Percentiles rank a stretch among this genome's conserved stretches.
phyloP scores from a whole-genome alignment of 2,113 vertebrate species.

The Corydoras sp. region DNA sequence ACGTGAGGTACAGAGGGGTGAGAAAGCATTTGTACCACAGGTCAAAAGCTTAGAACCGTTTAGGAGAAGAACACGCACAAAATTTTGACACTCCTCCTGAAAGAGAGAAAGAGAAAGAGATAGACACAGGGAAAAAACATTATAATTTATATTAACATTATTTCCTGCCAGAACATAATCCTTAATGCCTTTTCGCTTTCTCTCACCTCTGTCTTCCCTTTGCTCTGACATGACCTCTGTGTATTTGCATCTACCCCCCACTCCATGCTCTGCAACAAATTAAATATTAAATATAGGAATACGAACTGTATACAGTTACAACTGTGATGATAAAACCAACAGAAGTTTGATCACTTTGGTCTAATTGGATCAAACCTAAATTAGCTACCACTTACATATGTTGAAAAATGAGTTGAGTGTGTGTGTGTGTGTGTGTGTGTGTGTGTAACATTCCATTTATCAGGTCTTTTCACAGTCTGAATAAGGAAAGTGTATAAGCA shows the following conservation, averaged over 20 bases:
- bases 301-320: too few species aligned
- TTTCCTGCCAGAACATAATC: neutral
- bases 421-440: too few species aligned
- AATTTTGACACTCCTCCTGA: conserved; percentile 96
- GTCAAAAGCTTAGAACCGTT: conserved; percentile 77
- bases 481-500: neutral
- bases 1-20: conserved; percentile 81
- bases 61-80: conserved; percentile 84
- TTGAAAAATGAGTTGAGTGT: too few species aligned
- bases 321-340: too few species aligned
- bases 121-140: neutral
- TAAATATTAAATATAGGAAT: neutral
- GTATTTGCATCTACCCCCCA: conserved; percentile 89
- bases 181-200: neutral
- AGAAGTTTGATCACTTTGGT: too few species aligned
- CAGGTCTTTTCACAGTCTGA: too few species aligned
- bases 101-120: neutral
- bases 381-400: too few species aligned
- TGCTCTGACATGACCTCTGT: conserved; percentile 87
- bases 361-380: too few species aligned
- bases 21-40: conserved; percentile 90
- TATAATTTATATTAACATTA: too few species aligned
- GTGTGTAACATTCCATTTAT: too few species aligned
- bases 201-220: conserved; percentile 89
- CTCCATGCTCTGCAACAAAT: conserved; percentile 73